These are phyloP conservation scores for Polyploca ridens DNA, from an alignment of 2,888 invertebrate species.

Conservation along the genomic window DNA sequence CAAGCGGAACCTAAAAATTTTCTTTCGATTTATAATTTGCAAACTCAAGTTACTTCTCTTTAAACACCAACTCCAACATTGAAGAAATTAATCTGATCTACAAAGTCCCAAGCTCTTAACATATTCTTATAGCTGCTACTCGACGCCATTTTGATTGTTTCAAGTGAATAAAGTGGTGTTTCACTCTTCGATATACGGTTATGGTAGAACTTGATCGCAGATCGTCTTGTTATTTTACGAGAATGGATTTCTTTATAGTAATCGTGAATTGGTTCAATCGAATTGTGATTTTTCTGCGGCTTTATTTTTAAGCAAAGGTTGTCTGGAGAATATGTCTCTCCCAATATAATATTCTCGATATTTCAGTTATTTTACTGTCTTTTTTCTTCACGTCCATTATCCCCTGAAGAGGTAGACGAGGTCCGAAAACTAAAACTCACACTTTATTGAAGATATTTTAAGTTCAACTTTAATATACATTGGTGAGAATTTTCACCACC, in stretches of 20 bases:
- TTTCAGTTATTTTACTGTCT: neutral
- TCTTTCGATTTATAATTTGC: no score
- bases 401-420: neutral
- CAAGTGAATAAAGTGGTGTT: slow-evolving; percentile 6
- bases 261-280: slow-evolving; percentile 2
- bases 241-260: slow-evolving; percentile 1
- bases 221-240: slow-evolving; percentile 5
- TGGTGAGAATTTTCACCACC: no score
- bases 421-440: neutral
- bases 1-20: no score
- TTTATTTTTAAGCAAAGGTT: neutral
- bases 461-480: no score
- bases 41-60: no score
- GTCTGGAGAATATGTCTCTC: neutral
- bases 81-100: neutral
- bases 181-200: neutral
- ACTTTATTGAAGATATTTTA: neutral
- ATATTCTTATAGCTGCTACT: slow-evolving; percentile 10
- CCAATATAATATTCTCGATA: neutral
- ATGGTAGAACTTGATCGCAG: neutral
- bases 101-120: slow-evolving; percentile 9
- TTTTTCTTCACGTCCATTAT: neutral
- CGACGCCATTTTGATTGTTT: slow-evolving; percentile 2
- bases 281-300: neutral
- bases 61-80: neutral